A percentile compares a stretch with the other conserved stretches of the same genome.
phyloP scores from a whole-genome alignment of 30 jellyfish, hydroid and myxozoan species.

The Pseudorhiza aurosa region DNA sequence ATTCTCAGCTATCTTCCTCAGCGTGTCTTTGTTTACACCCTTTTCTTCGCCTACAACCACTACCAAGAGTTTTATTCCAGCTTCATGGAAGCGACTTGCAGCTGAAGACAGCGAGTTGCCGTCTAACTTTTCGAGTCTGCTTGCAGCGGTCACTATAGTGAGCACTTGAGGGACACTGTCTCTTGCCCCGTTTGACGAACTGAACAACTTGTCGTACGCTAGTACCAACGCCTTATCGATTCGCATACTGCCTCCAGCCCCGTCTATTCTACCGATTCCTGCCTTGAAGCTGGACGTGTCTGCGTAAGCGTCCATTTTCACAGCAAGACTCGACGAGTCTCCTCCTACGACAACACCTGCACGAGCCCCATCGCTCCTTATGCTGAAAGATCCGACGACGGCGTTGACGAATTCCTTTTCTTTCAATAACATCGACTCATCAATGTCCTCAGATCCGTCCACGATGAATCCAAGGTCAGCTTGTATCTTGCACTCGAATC shows the following conservation, averaged over 20 bases:
- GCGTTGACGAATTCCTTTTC: constrained; percentile 26
- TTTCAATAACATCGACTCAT: not conserved
- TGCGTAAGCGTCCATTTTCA: constrained; percentile 13
- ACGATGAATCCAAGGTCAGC: constrained; percentile 28
- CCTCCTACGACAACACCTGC: constrained; percentile 46
- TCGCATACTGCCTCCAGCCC: constrained; percentile 13
- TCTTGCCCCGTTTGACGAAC: constrained; percentile 51
- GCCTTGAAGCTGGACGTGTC: constrained; percentile 12
- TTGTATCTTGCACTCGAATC: constrained; percentile 11
- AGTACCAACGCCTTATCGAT: constrained; percentile 25
- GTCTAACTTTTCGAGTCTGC: constrained; percentile 2
- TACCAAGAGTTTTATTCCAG: constrained; percentile 39
- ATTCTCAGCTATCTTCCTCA: not conserved
- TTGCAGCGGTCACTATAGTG: constrained; percentile 48
- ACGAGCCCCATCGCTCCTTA: constrained; percentile 11
- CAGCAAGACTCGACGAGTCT: not conserved
- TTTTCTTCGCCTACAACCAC: constrained; percentile 65
- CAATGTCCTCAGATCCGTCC: constrained; percentile 16
- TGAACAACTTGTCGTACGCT: constrained; percentile 33
- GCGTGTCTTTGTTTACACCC: constrained; percentile 4
- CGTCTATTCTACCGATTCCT: constrained; percentile 13
- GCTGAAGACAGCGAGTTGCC: constrained; percentile 14
- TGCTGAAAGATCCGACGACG: constrained; percentile 4
- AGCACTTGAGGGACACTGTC: constrained; percentile 44
- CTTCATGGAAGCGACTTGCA: constrained; percentile 21